These are phyloP conservation scores for Montipora sp. DNA, from an alignment of 64 coral and sea anemone genomes.

Conservation along the genomic window DNA sequence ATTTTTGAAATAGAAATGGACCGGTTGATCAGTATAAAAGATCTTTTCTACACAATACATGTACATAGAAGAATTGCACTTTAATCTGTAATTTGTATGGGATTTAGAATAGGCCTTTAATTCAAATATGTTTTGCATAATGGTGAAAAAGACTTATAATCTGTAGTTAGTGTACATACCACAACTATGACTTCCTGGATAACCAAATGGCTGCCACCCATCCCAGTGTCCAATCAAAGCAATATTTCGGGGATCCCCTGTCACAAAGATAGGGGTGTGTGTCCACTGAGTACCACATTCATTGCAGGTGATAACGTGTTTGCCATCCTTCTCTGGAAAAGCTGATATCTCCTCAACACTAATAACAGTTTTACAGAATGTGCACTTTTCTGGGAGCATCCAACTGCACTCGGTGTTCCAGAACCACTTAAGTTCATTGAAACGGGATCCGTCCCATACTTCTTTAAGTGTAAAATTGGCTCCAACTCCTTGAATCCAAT, in stretches of 20 bases:
- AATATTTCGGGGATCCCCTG: slow-evolving; percentile 28
- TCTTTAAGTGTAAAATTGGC: slow-evolving; percentile 2
- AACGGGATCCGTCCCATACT: neutral
- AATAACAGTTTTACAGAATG: neutral
- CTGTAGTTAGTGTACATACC: neutral
- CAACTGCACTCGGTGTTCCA: slow-evolving; percentile 16
- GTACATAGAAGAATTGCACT: no score
- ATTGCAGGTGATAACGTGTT: neutral
- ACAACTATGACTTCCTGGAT: slow-evolving; percentile 23
- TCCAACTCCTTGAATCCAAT: slow-evolving; percentile 4
- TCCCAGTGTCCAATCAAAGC: slow-evolving; percentile 51
- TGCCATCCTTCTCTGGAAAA: neutral
- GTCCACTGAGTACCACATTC: slow-evolving; percentile 24
- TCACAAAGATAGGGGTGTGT: neutral
- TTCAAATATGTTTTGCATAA: no score
- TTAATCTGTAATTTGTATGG: no score
- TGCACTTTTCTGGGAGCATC: slow-evolving; percentile 25
- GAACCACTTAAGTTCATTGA: slow-evolving; percentile 31
- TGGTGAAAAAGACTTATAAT: no score
- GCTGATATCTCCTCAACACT: slow-evolving; percentile 3
- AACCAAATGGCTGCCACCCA: slow-evolving; percentile 32
- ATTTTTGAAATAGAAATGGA: no score
- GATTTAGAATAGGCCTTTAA: no score
- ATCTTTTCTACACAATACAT: no score
- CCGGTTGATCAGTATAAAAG: no score